Conservation (phyloP, 2,888 invertebrate species). For the Pherbina coryleti region DNA sequence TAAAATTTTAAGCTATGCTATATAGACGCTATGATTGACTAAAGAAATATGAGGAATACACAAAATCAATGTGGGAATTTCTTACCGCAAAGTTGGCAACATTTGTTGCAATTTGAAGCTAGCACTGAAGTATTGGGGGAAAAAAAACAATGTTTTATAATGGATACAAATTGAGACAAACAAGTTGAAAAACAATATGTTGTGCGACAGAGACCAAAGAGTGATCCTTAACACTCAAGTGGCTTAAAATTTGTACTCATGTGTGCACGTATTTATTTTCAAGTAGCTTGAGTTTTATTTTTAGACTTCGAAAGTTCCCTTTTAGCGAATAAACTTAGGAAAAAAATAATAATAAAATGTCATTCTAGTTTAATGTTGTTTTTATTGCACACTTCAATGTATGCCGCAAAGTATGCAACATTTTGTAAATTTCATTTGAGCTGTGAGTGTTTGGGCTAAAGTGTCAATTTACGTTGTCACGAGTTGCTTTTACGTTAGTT, state of each 20-base stretch:
- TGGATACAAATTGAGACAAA: constrained; percentile 7
- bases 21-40: no score
- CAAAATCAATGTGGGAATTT: background rate
- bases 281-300: background rate
- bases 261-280: background rate
- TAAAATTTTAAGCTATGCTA: background rate
- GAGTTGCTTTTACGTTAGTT: no score
- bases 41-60: constrained; percentile 28
- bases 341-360: background rate
- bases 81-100: background rate
- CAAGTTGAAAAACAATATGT: background rate
- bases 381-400: constrained; percentile 10
- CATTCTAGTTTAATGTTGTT: constrained; percentile 2
- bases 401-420: constrained; percentile 33
- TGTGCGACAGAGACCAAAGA: background rate
- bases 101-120: constrained; percentile 2
- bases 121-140: no score
- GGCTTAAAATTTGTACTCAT: background rate
- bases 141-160: background rate
- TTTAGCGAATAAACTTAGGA: background rate
- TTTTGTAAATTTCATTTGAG: background rate
- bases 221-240: background rate
- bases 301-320: background rate
- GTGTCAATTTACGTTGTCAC: background rate
- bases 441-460: background rate